Base-by-base conservation (phyloP, 1,140 invertebrate species). In the Drosophila novamexicana region DNA sequence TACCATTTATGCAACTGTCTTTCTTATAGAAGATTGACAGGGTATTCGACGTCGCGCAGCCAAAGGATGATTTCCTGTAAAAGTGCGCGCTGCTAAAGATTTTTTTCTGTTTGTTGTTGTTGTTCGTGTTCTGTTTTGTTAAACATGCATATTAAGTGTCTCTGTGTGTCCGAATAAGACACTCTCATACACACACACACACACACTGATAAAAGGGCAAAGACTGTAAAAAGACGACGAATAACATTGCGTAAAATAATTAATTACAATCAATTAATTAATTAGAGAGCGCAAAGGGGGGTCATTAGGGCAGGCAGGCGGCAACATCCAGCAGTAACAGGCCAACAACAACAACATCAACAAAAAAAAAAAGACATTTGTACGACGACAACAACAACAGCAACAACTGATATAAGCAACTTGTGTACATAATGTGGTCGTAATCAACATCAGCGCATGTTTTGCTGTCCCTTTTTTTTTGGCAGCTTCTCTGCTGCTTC, bases 221-320 rank as follows among this genome's bases (percentile, higher is more conserved):
- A 12, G 36, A 61, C 66, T 79, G 68, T 68, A 57, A 81, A 82
- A 81, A 64, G 52, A 75, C 67, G 58, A 63, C 57, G 62, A 76
- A 76, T 64, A 78, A 79, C 84, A 88, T 81, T 83, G 80, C 69
- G 84, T 88, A 89, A 89, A 89, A 89, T 88, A 88, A 88, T 89
- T 89, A 88, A 88, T 88, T 88, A 89, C 84, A 88, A 88, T 89
- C 84, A 86, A 88, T 88, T 88, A 89, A 88, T 88, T 88, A 88
- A 88, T 88, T 88, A 88, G 84, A 77, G 73, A 89, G 62, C 66
- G 75, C 74, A 76, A 79, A 58, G 63, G 77, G 75, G 84, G 74
- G 83, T 88, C 79, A 89, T 88, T 88, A 88, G 64, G 79, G 42
- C 72, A 84, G 82, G 80, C 83, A 88, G 81, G 67, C 64, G 65